Conservation (phyloP, 2,797 vertebrate genomes). For the Intellagama lesueurii region DNA sequence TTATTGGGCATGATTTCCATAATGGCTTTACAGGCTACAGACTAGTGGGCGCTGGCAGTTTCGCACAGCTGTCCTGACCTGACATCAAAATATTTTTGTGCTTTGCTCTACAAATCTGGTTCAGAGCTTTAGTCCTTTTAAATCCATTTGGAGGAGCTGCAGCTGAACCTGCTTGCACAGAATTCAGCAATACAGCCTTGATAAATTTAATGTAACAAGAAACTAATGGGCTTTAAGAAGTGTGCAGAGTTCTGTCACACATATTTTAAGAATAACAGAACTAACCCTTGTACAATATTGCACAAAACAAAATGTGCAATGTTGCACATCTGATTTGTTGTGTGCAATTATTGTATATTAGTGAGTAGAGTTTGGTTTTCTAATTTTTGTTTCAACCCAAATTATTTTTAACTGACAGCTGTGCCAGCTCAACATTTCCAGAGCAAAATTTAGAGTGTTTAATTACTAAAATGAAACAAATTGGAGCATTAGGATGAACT, state of each 20-base stretch:
- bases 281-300: not conserved
- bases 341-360: not conserved
- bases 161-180: not conserved
- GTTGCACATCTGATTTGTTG: not conserved
- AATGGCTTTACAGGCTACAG: conserved; percentile 69
- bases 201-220: not conserved
- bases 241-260: not conserved
- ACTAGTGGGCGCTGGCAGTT: conserved; percentile 64
- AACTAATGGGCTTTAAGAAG: not conserved
- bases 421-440: not conserved
- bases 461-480: not conserved
- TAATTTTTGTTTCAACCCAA: not conserved
- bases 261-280: not conserved
- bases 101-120: conserved; percentile 26
- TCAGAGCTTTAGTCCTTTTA: conserved; percentile 49
- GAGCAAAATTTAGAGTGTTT: not conserved
- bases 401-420: not conserved
- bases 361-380: not conserved
- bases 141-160: not conserved
- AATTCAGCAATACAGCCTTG: not conserved
- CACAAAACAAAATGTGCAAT: not conserved
- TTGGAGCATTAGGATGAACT: not conserved
- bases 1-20: conserved; percentile 79
- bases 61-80: conserved; percentile 56
- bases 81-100: conserved; percentile 59